phyloP scores from a whole-genome alignment of 1,140 invertebrate species.

The Meloidogyne exigua region DNA sequence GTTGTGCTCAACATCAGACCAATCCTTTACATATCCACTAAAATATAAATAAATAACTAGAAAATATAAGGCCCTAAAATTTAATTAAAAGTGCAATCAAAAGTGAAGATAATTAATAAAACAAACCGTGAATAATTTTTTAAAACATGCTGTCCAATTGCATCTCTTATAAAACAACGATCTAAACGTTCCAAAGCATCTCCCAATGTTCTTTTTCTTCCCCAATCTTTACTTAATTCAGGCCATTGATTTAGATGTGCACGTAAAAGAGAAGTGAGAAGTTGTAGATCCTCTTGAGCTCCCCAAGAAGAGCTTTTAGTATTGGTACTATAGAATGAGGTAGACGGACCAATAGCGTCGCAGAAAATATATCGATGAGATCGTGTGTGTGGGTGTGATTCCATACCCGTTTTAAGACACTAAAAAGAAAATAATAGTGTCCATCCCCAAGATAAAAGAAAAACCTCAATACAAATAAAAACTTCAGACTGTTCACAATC shows the following conservation, averaged over 20 bases:
- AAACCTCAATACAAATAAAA: conserved; percentile 29
- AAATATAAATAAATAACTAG: not conserved
- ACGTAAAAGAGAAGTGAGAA: conserved; percentile 26
- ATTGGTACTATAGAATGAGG: not conserved
- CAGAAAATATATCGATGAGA: conserved; percentile 21
- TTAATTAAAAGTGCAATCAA: too few relatives aligned
- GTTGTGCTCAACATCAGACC: not conserved
- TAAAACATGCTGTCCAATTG: conserved; percentile 28
- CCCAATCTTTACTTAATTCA: conserved; percentile 30
- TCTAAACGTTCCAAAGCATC: conserved; percentile 33
- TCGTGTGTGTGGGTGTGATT: conserved; percentile 27
- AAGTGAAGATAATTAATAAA: too few relatives aligned
- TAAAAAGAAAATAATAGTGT: conserved; percentile 12
- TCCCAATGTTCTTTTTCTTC: conserved; percentile 16
- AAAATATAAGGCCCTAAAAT: not conserved
- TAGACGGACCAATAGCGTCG: conserved; percentile 27
- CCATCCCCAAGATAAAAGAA: not conserved
- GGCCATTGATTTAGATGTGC: conserved; percentile 34
- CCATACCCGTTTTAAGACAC: conserved; percentile 31
- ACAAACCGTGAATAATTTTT: conserved; percentile 11
- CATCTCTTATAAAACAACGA: conserved; percentile 27
- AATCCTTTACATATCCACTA: conserved; percentile 12
- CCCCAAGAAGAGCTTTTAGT: conserved; percentile 24
- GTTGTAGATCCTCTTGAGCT: conserved; percentile 28
- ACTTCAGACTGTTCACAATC: conserved; percentile 29